Conservation (phyloP, 2,797 vertebrate species). For the Brachymystax lenok region DNA sequence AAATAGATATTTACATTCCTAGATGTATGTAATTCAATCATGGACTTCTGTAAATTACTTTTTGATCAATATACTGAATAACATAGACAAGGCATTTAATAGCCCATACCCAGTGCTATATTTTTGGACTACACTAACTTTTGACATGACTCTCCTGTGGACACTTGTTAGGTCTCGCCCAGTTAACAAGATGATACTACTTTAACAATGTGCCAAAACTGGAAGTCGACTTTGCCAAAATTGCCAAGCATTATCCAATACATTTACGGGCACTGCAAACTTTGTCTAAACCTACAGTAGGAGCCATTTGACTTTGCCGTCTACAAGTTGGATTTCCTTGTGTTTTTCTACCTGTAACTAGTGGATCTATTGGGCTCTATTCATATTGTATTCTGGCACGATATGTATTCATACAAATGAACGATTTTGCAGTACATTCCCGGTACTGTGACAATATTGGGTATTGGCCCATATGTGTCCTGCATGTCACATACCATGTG, state of each 20-base stretch:
- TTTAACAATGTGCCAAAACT: background rate
- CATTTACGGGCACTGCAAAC: background rate
- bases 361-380: background rate
- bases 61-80: background rate
- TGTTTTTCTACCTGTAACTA: background rate
- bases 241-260: background rate
- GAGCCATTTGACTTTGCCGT: background rate
- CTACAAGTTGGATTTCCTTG: background rate
- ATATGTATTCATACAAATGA: too few species aligned
- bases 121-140: background rate
- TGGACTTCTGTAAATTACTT: background rate
- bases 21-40: background rate
- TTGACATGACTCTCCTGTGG: background rate
- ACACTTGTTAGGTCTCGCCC: background rate
- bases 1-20: background rate
- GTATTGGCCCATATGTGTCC: too few species aligned
- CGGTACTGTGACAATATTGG: too few species aligned
- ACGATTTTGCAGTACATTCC: too few species aligned
- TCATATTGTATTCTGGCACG: too few species aligned
- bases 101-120: background rate
- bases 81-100: background rate
- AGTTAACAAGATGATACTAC: constrained; percentile 15
- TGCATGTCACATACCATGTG: background rate
- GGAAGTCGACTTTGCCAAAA: background rate
- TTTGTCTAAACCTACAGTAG: background rate